Percentiles rank a stretch among this genome's conserved stretches.
Evolutionary conservation across 2,888 invertebrate genomes (phyloP).

Genomic region (Dicyrtoma fusca): DNA sequence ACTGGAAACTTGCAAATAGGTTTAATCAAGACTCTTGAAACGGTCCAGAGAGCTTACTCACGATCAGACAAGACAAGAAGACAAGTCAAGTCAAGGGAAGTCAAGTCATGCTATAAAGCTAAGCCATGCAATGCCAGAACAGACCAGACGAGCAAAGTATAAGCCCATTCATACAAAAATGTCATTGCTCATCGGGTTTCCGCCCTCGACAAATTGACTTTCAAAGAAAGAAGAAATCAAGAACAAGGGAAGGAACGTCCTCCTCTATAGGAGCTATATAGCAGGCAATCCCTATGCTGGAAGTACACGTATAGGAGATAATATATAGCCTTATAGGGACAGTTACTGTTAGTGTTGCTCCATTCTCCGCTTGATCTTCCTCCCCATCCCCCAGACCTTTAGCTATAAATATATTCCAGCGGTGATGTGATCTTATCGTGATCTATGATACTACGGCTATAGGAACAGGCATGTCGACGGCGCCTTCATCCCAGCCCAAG

Average conservation of each 20-base stretch:
- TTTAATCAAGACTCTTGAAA: constrained; percentile 36
- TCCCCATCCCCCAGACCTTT: too few relatives aligned
- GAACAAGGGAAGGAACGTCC: neutral
- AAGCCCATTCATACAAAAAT: constrained; percentile 31
- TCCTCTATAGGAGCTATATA: neutral
- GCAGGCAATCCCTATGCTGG: neutral
- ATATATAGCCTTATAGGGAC: neutral
- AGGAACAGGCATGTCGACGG: too few relatives aligned
- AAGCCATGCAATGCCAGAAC: too few relatives aligned
- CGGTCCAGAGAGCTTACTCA: constrained; percentile 14
- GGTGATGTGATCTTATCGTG: too few relatives aligned
- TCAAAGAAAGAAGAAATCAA: constrained; percentile 35
- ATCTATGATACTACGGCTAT: too few relatives aligned
- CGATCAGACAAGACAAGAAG: too few relatives aligned
- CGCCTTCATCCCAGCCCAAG: too few relatives aligned
- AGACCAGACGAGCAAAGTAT: too few relatives aligned
- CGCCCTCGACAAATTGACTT: constrained; percentile 38
- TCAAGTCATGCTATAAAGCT: too few relatives aligned
- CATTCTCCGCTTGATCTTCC: too few relatives aligned
- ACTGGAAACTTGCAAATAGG: constrained; percentile 18
- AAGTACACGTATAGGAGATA: neutral
- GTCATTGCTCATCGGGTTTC: constrained; percentile 34
- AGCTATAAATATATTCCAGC: too few relatives aligned
- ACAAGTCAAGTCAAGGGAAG: too few relatives aligned
- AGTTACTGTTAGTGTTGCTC: neutral